These are phyloP conservation scores for Psittacula echo DNA, from an alignment of 2,797 vertebrate species.

Conservation along the genomic window DNA sequence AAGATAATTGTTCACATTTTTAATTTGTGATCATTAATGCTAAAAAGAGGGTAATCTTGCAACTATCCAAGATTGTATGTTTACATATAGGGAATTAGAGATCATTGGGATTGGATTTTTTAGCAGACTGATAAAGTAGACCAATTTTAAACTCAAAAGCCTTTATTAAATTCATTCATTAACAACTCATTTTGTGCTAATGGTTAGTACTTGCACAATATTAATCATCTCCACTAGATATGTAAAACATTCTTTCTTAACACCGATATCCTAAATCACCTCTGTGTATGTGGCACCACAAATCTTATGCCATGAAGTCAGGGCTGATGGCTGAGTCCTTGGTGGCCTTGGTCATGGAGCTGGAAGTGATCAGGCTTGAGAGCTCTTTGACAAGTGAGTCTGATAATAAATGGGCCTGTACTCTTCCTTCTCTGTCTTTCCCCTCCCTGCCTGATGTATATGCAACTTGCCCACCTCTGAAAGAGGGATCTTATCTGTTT, in stretches of 20 bases:
- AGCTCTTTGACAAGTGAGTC: background rate
- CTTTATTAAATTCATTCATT: slow-evolving; percentile 33
- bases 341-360: background rate
- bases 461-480: background rate
- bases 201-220: background rate
- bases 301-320: background rate
- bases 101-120: background rate
- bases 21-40: background rate
- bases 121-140: background rate
- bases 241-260: background rate
- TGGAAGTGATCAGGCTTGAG: background rate
- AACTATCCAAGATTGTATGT: background rate
- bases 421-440: background rate
- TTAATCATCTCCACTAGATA: background rate
- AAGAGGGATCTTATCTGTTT: background rate
- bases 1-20: background rate
- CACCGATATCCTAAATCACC: background rate
- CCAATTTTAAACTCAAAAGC: slow-evolving; percentile 3
- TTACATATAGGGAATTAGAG: background rate
- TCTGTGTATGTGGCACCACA: background rate
- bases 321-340: background rate
- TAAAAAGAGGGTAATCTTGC: background rate
- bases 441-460: background rate
- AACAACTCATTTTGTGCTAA: slow-evolving; percentile 5
- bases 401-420: background rate